Base-by-base conservation (phyloP, 2,797 vertebrate species). In the Myoxocephalus aenaeus region DNA sequence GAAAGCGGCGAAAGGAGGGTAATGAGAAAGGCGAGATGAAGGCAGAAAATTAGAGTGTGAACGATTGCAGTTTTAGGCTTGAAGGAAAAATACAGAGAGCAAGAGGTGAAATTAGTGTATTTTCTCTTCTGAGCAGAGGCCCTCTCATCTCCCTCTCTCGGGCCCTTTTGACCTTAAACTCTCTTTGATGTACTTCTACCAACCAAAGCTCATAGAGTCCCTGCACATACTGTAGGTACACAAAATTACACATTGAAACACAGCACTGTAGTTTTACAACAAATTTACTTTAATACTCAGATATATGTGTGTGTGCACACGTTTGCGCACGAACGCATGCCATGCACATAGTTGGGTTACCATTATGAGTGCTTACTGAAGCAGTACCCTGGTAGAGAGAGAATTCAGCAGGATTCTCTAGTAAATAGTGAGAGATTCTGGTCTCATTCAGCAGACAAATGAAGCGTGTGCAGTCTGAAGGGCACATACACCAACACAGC, bases 391-490 rank as follows among this genome's bases (percentile, higher is more conserved):
- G 71, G 73, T 57, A 83, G 82, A 77, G 88, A 85, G 80, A 90
- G 84, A 90, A 92, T 91, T 89, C 85, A 79, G 85, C 58, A 14
- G 84, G 87, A 89, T 88, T 90, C 92, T 90, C 92, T 62, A 62
- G 88, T 88, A 90, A 90, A 90, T 91, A 85, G 83, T 77, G 73
- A 86, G 79, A 90, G 90, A 94, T 90, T 92, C 89, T 88, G 90
- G 90, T 92, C 91, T 94, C 90, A 90, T 93, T 93, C 90, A 89
- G 85, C 79, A 84, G 90, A 90, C 84, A 93, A 92, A 92, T 93
- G 91, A 93, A 94, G 90, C 86, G 63, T 90, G 87, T 89, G 90
- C 81, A 71, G 87, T 85, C 74, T 91, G 92, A 91, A 92, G 89
- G 90, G 78, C 90, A 81, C 82, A 25, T 40, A 81, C 81, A 82